Percentiles rank a stretch among this genome's conserved stretches.
Evolutionary conservation across 2,797 vertebrate genomes (phyloP).

Genomic region (Manis crassicaudata): DNA sequence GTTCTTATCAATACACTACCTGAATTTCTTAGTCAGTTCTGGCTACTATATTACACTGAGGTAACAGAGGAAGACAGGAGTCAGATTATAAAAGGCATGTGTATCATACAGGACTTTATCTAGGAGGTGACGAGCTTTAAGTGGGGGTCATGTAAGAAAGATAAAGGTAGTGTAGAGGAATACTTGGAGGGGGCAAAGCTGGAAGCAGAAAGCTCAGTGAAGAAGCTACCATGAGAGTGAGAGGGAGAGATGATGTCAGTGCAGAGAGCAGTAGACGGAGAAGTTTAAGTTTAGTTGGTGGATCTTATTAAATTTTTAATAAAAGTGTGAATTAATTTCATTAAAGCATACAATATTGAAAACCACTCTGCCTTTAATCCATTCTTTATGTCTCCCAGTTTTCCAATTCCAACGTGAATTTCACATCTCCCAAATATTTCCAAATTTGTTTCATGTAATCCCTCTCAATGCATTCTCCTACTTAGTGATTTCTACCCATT

Average conservation of each 20-base stretch:
- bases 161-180: not conserved
- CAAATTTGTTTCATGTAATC: conserved; percentile 42
- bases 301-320: not conserved
- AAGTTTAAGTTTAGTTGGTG: not conserved
- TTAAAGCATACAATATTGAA: not conserved
- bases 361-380: conserved; percentile 20
- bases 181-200: not conserved
- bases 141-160: not conserved
- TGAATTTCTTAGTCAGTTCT: not conserved
- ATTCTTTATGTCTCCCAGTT: not conserved
- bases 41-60: not conserved
- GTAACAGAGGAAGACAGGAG: not conserved
- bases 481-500: not conserved
- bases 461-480: conserved; percentile 36
- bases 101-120: not conserved
- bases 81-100: not conserved
- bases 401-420: conserved; percentile 16
- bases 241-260: not conserved
- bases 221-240: not conserved
- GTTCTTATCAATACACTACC: not conserved
- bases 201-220: not conserved
- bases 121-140: not conserved
- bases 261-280: not conserved
- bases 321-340: conserved; percentile 21
- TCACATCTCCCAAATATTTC: conserved; percentile 4